These are phyloP conservation scores for Heliconius hermathena DNA, from an alignment of 1,140 invertebrate genomes.

Conservation along the genomic window DNA sequence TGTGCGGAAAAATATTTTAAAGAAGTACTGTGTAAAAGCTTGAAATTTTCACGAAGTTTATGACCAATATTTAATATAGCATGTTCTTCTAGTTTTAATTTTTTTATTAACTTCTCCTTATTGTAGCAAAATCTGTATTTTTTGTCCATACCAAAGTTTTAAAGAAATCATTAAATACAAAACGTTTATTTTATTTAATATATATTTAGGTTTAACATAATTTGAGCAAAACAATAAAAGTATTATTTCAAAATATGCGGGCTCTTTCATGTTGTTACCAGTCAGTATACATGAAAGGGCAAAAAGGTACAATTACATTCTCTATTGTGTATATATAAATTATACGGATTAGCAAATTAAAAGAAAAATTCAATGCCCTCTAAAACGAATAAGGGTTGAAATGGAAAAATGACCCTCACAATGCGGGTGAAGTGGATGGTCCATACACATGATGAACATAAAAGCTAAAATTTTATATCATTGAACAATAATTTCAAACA, in stretches of 20 bases:
- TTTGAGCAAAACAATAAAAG: not conserved
- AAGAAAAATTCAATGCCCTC: not conserved
- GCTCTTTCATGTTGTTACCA: not conserved
- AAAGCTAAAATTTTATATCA: slow-evolving; percentile 1
- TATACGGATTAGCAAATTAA: slow-evolving; percentile 4
- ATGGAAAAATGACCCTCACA: slow-evolving; percentile 1
- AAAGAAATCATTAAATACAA: too few species aligned
- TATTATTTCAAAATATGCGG: not conserved
- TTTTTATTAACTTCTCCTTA: too few species aligned
- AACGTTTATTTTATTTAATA: not conserved
- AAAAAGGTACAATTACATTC: not conserved
- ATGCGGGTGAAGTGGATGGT: not conserved
- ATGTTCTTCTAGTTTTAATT: too few species aligned
- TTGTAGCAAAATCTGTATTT: too few species aligned
- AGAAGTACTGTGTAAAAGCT: too few species aligned
- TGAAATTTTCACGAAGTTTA: too few species aligned
- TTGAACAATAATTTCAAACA: not conserved
- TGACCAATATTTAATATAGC: too few species aligned
- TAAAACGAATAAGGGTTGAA: not conserved
- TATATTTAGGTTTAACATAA: not conserved
- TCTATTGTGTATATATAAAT: not conserved
- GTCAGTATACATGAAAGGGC: not conserved
- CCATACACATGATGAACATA: not conserved
- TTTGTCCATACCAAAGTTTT: too few species aligned
- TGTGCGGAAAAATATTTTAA: too few species aligned